Evolutionary conservation across 1,140 invertebrate species (phyloP), one percentile per base, ranked within the genome.

Genomic region (Lepidostoma basale): DNA sequence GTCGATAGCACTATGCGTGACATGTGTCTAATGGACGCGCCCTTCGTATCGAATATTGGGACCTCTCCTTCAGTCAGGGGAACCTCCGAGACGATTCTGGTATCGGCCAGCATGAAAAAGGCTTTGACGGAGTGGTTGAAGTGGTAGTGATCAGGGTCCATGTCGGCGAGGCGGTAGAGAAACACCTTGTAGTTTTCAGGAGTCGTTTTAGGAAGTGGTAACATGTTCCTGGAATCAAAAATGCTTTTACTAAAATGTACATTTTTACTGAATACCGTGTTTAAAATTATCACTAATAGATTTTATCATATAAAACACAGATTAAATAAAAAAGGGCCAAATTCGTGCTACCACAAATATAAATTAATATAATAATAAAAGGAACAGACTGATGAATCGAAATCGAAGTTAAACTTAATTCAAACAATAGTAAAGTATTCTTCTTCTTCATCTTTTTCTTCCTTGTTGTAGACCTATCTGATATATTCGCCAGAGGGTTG

Each of bases 91-190:
- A 84, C 84, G 33, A 91, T 83, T 58, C 88, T 83, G 1, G 85
- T 84, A 74, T 91, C 90, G 9, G 88, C 84, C 6, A 89, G 77
- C 87, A 90, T 90, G 69, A 87, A 85, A 75, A 90, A 86, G 1
- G 88, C 81, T 77, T 90, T 90, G 12, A 90, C 82, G 1, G 84
- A 82, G 66, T 90, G 88, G 36, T 86, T 83, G 73, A 90, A 89
- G 73, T 86, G 82, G 73, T 89, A 92, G 67, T 88, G 76, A 26
- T 86, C 84, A 3, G 88, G 77, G 40, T 88, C 84, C 16, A 81
- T 80, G 62, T 89, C 85, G 39, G 77, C 80, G 9, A 92, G 75
- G 3, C 88, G 85, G 73, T 87, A 88, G 10, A 88, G 79, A 58
- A 87, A 86, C 30, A 86, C 79, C 68, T 84, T 85, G 73, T 84